Percentiles rank a stretch among this genome's conserved stretches.
Conservation (phyloP, 1,140 invertebrate species). For the Danaus plexippus region DNA sequence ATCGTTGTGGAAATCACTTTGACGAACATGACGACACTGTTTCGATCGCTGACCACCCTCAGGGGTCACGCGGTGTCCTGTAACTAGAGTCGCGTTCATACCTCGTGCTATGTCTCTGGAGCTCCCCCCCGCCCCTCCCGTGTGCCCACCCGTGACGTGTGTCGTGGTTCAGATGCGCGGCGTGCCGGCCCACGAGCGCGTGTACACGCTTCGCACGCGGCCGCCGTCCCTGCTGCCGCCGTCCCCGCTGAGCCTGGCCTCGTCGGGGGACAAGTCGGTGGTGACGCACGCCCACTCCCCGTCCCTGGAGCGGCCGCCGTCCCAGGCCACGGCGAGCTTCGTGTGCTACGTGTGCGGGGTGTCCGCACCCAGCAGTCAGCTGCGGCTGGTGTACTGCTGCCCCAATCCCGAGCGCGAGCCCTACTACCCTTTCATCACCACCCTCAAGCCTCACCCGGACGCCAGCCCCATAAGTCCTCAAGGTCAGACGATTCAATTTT, state of each 20-base stretch:
- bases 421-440: conserved; percentile 89
- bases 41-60: no score
- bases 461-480: conserved; percentile 82
- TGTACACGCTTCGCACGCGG: conserved; percentile 84
- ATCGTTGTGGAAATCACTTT: no score
- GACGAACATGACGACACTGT: no score
- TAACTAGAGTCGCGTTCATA: no score
- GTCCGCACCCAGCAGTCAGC: conserved; percentile 81
- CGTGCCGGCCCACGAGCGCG: conserved; percentile 81
- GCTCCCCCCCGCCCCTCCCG: no score
- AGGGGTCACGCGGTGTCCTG: no score
- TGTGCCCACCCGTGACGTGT: neutral
- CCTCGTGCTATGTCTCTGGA: no score
- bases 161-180: conserved; percentile 73
- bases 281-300: conserved; percentile 53
- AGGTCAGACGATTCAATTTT: conserved; percentile 31
- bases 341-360: conserved; percentile 91
- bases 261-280: conserved; percentile 52
- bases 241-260: conserved; percentile 58
- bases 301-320: conserved; percentile 44
- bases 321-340: conserved; percentile 79
- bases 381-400: conserved; percentile 87
- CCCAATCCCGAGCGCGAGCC: conserved; percentile 87
- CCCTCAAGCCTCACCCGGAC: conserved; percentile 82
- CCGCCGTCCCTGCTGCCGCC: conserved; percentile 73